These are phyloP conservation scores for Bothrops jararaca DNA, from an alignment of 2,113 vertebrate genomes.

Conservation along the genomic window DNA sequence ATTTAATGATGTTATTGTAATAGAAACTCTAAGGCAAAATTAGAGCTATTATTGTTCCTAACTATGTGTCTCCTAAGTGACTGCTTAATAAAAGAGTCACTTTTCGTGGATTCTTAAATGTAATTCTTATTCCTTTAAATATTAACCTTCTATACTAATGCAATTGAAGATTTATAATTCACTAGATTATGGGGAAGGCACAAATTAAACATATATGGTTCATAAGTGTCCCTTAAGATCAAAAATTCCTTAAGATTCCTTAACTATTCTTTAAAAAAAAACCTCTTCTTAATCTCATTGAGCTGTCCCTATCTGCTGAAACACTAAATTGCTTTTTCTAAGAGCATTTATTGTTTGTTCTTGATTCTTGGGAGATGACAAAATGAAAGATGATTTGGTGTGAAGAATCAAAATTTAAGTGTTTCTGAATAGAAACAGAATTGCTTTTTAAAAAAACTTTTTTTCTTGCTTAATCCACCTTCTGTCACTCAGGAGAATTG, in stretches of 20 bases:
- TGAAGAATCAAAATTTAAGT: conserved; percentile 44
- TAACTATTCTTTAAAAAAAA: background rate
- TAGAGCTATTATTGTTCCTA: conserved; percentile 54
- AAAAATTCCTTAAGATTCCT: conserved; percentile 7
- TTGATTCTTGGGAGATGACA: conserved; percentile 28
- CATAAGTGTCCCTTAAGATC: conserved; percentile 52
- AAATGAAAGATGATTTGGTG: conserved; percentile 33
- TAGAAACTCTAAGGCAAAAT: conserved; percentile 33
- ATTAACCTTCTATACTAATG: conserved; percentile 58
- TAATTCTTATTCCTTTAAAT: conserved; percentile 61
- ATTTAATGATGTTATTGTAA: conserved; percentile 35
- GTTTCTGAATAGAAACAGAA: conserved; percentile 36
- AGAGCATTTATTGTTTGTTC: conserved; percentile 33
- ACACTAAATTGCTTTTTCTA: conserved; percentile 36
- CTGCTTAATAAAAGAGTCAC: conserved; percentile 49
- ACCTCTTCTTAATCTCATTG: conserved; percentile 44
- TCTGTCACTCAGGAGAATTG: background rate
- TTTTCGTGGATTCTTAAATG: conserved; percentile 59
- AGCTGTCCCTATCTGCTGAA: conserved; percentile 22
- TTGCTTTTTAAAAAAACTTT: background rate
- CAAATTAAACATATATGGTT: conserved; percentile 62
- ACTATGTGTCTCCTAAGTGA: conserved; percentile 48
- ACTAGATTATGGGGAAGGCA: conserved; percentile 60
- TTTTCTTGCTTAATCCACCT: background rate
- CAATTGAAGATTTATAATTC: conserved; percentile 57